phyloP scores from a whole-genome alignment of 92 coral and sea anemone species.

The Parazoanthus swiftii region DNA sequence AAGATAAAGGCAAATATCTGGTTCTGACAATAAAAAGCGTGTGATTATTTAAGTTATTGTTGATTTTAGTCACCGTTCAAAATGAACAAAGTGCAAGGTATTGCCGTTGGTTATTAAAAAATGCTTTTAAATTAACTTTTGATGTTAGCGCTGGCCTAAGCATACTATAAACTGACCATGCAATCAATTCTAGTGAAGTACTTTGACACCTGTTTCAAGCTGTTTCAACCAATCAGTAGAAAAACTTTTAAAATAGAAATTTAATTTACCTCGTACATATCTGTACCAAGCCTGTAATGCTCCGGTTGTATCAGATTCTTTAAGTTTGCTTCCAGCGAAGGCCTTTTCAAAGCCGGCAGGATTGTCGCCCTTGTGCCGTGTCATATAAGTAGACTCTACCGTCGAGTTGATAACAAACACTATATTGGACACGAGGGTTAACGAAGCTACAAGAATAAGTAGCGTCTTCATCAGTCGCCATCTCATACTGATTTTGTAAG shows the following conservation, averaged over 20 bases:
- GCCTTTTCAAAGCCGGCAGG: neutral
- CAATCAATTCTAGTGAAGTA: neutral
- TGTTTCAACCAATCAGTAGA: neutral
- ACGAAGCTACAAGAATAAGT: neutral
- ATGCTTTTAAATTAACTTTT: no score
- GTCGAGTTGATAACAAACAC: constrained; percentile 9
- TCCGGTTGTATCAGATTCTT: neutral
- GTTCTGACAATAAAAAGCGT: no score
- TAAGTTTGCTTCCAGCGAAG: neutral
- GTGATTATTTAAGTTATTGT: no score
- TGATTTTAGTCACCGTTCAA: no score
- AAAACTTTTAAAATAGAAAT: neutral
- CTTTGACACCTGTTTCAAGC: no score
- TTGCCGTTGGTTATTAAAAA: no score
- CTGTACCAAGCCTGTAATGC: neutral
- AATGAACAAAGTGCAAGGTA: no score
- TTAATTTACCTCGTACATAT: neutral
- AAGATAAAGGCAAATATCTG: no score
- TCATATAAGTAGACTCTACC: neutral
- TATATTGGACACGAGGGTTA: constrained; percentile 8
- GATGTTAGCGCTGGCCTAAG: neutral
- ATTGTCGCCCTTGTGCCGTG: neutral
- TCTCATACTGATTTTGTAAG: neutral
- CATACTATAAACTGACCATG: neutral
- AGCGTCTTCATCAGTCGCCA: constrained; percentile 6